These are phyloP conservation scores for Lethocerus indicus DNA, from an alignment of 1,140 invertebrate genomes.

Conservation along the genomic window DNA sequence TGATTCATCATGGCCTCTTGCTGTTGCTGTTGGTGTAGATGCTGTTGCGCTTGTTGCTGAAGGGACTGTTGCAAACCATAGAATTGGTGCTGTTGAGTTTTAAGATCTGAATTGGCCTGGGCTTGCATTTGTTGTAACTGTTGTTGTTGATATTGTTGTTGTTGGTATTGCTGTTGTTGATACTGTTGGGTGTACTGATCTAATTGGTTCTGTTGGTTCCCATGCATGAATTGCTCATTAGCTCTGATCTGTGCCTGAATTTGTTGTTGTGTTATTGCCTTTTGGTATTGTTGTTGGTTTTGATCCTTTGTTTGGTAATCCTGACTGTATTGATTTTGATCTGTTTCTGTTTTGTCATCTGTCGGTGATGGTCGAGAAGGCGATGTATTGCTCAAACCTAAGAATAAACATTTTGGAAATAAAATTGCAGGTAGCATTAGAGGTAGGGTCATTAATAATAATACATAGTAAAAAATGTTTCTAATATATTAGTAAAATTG, in stretches of 20 bases:
- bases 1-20: conserved; percentile 8
- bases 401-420: conserved; percentile 8
- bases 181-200: conserved; percentile 9
- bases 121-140: conserved; percentile 13
- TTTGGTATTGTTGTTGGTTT: conserved; percentile 7
- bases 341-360: conserved; percentile 21
- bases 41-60: conserved; percentile 16
- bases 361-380: conserved; percentile 24
- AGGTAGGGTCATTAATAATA: background rate
- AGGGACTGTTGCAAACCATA: conserved; percentile 17
- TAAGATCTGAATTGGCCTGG: conserved; percentile 12
- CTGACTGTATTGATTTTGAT: conserved; percentile 11
- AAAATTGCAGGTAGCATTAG: background rate
- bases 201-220: conserved; percentile 1
- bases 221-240: conserved; percentile 15
- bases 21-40: conserved; percentile 16
- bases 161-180: conserved; percentile 7
- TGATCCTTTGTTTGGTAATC: conserved; percentile 3
- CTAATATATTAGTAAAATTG: conserved; percentile 3
- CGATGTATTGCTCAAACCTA: conserved; percentile 24
- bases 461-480: background rate
- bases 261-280: conserved; percentile 10
- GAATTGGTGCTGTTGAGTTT: conserved; percentile 20
- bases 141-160: conserved; percentile 9
- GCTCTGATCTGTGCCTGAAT: conserved; percentile 14